phyloP scores from a whole-genome alignment of 35 echinoderm and acorn worm species.

The Hemicentrotus pulcherrimus region DNA sequence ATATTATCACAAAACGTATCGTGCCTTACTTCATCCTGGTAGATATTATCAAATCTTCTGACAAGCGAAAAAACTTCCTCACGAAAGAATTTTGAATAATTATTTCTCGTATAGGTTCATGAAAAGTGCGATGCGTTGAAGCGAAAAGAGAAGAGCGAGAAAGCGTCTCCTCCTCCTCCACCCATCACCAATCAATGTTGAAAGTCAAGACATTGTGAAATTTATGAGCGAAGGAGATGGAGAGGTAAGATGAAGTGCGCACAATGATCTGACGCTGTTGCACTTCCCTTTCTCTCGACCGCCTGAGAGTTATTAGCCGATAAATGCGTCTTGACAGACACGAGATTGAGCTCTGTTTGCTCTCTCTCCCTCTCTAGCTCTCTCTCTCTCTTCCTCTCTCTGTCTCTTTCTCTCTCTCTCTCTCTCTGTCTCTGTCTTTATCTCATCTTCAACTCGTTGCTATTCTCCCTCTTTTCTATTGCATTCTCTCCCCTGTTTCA shows the following conservation, averaged over 20 bases:
- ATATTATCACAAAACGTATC: not conserved
- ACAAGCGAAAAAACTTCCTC: not conserved
- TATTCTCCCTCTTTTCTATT: too few species aligned
- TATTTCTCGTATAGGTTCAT: too few species aligned
- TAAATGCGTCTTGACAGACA: slow-evolving; percentile 28
- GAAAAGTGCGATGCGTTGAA: not conserved
- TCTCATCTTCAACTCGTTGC: not conserved
- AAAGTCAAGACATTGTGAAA: not conserved
- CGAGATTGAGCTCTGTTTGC: not conserved
- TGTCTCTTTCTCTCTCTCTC: not conserved
- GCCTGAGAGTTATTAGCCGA: not conserved
- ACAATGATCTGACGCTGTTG: not conserved
- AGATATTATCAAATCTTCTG: not conserved
- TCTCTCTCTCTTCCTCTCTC: not conserved
- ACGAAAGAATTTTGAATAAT: not conserved
- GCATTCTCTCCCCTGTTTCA: too few species aligned
- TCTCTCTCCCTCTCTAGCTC: not conserved
- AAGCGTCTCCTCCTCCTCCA: not conserved
- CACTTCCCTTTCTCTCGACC: not conserved
- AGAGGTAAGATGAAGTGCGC: not conserved
- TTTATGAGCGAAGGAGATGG: not conserved
- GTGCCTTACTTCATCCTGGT: not conserved
- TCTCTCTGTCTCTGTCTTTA: not conserved
- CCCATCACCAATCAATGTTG: not conserved
- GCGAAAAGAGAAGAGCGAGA: not conserved